Evolutionary conservation across 1,140 invertebrate genomes (phyloP).

Genomic region (Dufourea novaeangliae): DNA sequence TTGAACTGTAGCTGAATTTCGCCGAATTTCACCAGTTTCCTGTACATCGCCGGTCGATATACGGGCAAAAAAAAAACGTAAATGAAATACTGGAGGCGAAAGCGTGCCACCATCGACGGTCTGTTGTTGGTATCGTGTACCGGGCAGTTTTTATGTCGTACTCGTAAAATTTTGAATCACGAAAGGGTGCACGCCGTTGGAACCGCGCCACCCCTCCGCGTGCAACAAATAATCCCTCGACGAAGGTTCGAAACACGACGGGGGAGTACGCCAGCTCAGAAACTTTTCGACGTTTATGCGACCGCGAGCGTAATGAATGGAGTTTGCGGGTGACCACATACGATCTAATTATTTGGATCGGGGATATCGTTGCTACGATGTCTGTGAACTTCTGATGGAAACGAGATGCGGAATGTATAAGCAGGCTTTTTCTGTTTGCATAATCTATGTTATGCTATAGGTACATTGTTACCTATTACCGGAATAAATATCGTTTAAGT

Average conservation of each 20-base stretch:
- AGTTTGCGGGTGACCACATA: neutral
- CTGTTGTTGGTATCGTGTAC: slow-evolving; percentile 1
- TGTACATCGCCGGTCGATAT: slow-evolving; percentile 11
- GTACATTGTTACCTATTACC: too few relatives aligned
- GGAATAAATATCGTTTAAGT: too few relatives aligned
- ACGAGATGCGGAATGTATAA: too few relatives aligned
- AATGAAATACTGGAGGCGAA: neutral
- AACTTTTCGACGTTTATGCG: slow-evolving; percentile 17
- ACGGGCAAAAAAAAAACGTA: neutral
- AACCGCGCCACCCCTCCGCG: neutral
- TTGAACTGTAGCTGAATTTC: too few relatives aligned
- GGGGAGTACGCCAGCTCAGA: neutral
- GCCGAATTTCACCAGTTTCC: neutral
- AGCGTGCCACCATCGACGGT: neutral
- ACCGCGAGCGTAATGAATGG: neutral
- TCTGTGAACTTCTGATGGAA: neutral
- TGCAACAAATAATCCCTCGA: slow-evolving; percentile 12
- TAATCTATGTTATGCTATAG: too few relatives aligned
- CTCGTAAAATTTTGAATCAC: slow-evolving; percentile 27
- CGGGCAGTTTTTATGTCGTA: slow-evolving; percentile 18
- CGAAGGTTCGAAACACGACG: neutral
- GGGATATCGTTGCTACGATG: neutral
- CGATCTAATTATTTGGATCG: neutral
- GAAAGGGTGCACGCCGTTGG: neutral
- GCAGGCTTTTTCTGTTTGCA: too few relatives aligned